Evolutionary conservation across 2,797 vertebrate species (phyloP), one percentile per base, ranked within the genome.

Genomic region (Melanotaenia nigrans): DNA sequence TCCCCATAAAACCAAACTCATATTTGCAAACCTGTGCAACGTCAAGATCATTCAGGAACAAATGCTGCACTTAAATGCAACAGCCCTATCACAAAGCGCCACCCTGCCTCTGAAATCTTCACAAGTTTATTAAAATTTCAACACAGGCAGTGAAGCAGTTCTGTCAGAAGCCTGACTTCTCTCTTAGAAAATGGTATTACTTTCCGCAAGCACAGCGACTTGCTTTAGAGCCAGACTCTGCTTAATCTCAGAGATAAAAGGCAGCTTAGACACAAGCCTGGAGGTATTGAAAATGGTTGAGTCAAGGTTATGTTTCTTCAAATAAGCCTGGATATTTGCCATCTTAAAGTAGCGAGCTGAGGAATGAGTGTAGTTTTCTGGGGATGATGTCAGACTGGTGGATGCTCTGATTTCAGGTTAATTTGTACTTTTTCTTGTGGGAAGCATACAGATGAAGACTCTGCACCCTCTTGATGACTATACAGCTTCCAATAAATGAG

Each of bases 261-360:
- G 4, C 28, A 24, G 47, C 38, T 67, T 66, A 67, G 53, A 64
- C 20, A 56, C n/a, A 76, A 7, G 64, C 74, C 74, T 36, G 49
- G 18, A 65, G 73, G 38, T 67, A 40, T 24, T 81, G 35, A 38
- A 64, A 61, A 54, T 57, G 42, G 61, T 33, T 56, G 7, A 76
- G 42, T 71, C 25, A 61, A 67, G 68, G 72, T 79, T 47, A 77
- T 47, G 53, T 56, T 77, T 79, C 65, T 76, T 62, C 47, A 63
- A 65, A 70, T 4, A 13, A 59, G 47, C 32, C 10, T 56, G 36
- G 40, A 57, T 47, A 30, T 73, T 71, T 82, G 67, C 30, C 28
- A 20, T 67, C 20, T 47, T 40, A 24, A 66, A 70, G 56, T 3
- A 68, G 35, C 16, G 14, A 72, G 51, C 11, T 3, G 9, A 36